These are phyloP conservation scores for Pangasius larnaudii DNA, from an alignment of 2,797 vertebrate genomes.

Conservation along the genomic window DNA sequence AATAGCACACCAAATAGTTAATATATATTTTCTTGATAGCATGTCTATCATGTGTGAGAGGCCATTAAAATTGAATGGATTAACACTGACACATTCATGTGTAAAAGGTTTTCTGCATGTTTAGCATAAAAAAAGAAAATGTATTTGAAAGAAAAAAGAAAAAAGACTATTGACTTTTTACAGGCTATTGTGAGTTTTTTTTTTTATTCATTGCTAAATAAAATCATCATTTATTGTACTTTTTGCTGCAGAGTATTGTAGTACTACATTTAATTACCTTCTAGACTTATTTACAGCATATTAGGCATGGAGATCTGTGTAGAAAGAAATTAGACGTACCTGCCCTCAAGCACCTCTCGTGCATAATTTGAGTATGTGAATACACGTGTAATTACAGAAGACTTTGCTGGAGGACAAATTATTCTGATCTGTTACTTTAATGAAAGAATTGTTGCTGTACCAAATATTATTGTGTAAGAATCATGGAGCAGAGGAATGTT, in stretches of 20 bases:
- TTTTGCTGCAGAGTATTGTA: background rate
- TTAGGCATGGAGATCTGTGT: background rate
- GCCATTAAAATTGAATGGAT: background rate
- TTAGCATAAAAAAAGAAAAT: background rate
- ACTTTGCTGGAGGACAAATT: conserved; percentile 35
- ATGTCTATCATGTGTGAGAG: background rate
- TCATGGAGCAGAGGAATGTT: conserved; percentile 12
- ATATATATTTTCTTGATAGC: background rate
- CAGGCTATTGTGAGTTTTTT: background rate
- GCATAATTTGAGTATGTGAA: conserved; percentile 28
- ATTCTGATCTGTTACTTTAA: conserved; percentile 25
- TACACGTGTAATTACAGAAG: conserved; percentile 31
- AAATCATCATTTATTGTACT: background rate
- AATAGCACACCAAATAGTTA: too few species aligned
- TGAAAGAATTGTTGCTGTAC: conserved; percentile 9
- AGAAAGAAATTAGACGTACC: conserved; percentile 31
- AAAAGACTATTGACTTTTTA: too few species aligned
- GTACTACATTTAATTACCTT: conserved; percentile 6
- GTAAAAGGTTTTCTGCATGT: background rate
- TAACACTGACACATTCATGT: background rate
- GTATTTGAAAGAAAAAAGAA: too few species aligned
- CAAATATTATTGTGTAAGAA: conserved; percentile 31
- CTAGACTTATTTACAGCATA: conserved; percentile 18
- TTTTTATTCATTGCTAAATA: background rate
- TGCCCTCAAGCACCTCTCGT: conserved; percentile 34